Conservation (phyloP, 2,113 vertebrate species). For the Melierax canorus region DNA sequence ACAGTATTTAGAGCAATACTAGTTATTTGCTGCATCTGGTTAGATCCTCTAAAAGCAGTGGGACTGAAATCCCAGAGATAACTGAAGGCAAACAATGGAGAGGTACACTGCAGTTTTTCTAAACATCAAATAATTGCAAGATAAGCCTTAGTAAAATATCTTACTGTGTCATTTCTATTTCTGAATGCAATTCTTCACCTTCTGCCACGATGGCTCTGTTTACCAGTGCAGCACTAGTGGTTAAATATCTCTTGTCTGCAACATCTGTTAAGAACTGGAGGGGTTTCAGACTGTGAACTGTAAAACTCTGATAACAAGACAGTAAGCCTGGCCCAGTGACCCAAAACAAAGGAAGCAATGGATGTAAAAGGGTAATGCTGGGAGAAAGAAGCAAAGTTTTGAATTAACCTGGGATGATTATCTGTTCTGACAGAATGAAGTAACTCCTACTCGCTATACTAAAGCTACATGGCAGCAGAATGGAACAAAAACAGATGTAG, state of each 20-base stretch:
- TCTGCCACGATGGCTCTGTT: slow-evolving; percentile 55
- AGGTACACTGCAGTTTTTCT: slow-evolving; percentile 62
- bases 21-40: background rate
- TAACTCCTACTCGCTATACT: slow-evolving; percentile 48
- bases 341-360: slow-evolving; percentile 56
- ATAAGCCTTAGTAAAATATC: slow-evolving; percentile 63
- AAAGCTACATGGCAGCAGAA: slow-evolving; percentile 57
- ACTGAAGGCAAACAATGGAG: slow-evolving; percentile 58
- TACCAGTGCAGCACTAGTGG: slow-evolving; percentile 49
- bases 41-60: background rate
- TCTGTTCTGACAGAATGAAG: slow-evolving; percentile 80
- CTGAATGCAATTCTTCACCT: slow-evolving; percentile 71
- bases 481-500: slow-evolving; percentile 57
- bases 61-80: slow-evolving; percentile 52
- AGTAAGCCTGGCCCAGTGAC: slow-evolving; percentile 61
- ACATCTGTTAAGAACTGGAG: slow-evolving; percentile 63
- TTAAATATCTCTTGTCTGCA: slow-evolving; percentile 66
- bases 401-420: slow-evolving; percentile 66
- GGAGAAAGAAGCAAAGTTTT: slow-evolving; percentile 59
- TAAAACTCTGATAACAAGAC: slow-evolving; percentile 37
- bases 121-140: slow-evolving; percentile 71
- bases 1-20: background rate
- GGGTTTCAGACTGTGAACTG: slow-evolving; percentile 52
- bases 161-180: slow-evolving; percentile 53
- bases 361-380: slow-evolving; percentile 37